phyloP scores from a whole-genome alignment of 2,113 vertebrate genomes.

The Psammodynastes pulverulentus region DNA sequence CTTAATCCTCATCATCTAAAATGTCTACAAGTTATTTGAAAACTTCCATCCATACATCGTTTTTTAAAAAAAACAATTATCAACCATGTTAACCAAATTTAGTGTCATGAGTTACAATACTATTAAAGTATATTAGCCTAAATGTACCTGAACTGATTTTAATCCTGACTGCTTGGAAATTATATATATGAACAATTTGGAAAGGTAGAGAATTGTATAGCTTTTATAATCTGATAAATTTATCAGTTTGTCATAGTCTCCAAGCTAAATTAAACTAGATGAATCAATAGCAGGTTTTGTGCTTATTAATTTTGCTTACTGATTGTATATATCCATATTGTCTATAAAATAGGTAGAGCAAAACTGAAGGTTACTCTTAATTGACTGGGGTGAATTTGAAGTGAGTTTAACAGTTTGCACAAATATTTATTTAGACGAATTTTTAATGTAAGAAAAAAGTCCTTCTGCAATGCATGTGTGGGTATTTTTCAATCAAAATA shows the following conservation, averaged over 20 bases:
- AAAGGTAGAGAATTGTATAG: background rate
- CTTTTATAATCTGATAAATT: background rate
- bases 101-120: background rate
- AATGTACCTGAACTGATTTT: background rate
- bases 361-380: background rate
- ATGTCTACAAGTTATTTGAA: background rate
- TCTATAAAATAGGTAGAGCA: background rate
- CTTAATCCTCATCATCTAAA: background rate
- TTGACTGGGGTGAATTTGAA: background rate
- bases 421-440: background rate
- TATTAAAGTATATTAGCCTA: background rate
- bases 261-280: background rate
- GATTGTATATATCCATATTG: background rate
- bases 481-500: background rate
- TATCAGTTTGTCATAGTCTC: background rate
- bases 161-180: background rate
- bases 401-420: background rate
- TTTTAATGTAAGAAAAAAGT: background rate
- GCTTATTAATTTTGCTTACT: background rate
- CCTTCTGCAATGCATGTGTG: background rate
- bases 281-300: background rate
- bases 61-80: too few relatives aligned
- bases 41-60: background rate
- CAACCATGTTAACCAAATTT: background rate
- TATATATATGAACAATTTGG: background rate